Evolutionary conservation across 2,888 invertebrate species (phyloP), one percentile per base, ranked within the genome.

Genomic region (Melitaea athalia): DNA sequence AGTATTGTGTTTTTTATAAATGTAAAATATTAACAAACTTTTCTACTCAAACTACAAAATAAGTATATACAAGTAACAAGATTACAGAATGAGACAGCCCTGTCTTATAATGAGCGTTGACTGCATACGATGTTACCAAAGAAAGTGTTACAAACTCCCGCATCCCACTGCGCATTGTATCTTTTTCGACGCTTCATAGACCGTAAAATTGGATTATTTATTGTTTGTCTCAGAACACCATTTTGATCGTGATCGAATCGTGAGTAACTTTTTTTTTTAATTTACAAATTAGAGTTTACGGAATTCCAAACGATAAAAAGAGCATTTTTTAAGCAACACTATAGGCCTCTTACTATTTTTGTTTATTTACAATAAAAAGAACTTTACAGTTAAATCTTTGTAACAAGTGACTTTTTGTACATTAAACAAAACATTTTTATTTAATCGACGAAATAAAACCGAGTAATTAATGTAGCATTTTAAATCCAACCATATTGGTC

Each of bases 201-300:
- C 80, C 81, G 83, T 86, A 80, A 80, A 84, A 84, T 81, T 82
- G 77, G 81, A 81, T 81, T 78, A 81, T 79, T 79, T 77, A 80
- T 79, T 82, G 81, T 82, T 81, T 79, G 78, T 80, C 75, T 70
- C 74, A 67, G 67, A 75, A 76, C 74, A 75, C 77, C 83, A 84
- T 83, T 82, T 77, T 78, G 78, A 67, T 81, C 79, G 78, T 80
- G 80, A 80, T 77, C 63, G 74, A 76, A 79, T 79, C 79, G 77
- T 81, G 79, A 77, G 71, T 74, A 59, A 71, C 47, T 66, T 67
- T 72, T 70, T 72, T 72, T 69, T 38, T 38, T 24, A 24, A 38
- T 68, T 69, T 66, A 60, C 67, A 53, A 62, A 68, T 63, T 69
- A 59, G 47, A 63, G 8, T 33, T 63, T 67, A 64, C 61, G 33